Base-by-base conservation (phyloP, 2,888 invertebrate genomes). In the Onchidella celtica region DNA sequence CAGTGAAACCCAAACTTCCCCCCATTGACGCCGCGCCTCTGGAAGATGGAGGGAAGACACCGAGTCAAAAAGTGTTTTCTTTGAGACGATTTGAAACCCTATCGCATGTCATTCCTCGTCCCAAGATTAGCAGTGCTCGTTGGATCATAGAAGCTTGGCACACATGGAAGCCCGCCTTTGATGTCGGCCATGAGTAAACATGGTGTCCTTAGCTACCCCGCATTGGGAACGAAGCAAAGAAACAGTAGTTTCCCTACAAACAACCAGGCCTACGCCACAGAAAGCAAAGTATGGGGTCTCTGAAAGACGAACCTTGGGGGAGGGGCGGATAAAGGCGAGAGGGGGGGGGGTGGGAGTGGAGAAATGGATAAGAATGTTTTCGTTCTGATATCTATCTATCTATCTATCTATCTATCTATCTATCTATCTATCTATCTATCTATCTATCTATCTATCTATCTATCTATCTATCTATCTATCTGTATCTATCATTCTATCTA, bases 171-270 rank as follows among this genome's bases (percentile, higher is more conserved):
- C 36, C 3, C 0, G 9, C 1, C 73, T 59, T 61, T 73, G 73
- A 73, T 61, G 73, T 73, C 36, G 17, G 17, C 32, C 24, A 34
- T 36, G 34, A 27, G 73, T 61, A 73, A 73, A 73, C 73, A 73
- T 32, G 11, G 14, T 36, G 21, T 36, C 24, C 86, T 87, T 57
- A 87, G 87, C 47, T 82, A 86, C 11, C 87, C 86, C 2, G 86
- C 86, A 17, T 86, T 87, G 17, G 29, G 11, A 65, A 2, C 27
- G 27, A 29, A 29, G 29, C 47, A 47, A 47, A 47, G 47, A 47
- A 47, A 17, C 6, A 47, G 47, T 47, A 47, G 47, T 47, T 47
- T 47, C 47, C 47, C 17, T 47, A 47, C 47, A 47, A 47, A 47
- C 47, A 47, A 11, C 47, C 47, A 47, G 47, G 47, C 47, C 47